phyloP scores from a whole-genome alignment of 2,113 vertebrate genomes.

The Xyrauchen texanus region DNA sequence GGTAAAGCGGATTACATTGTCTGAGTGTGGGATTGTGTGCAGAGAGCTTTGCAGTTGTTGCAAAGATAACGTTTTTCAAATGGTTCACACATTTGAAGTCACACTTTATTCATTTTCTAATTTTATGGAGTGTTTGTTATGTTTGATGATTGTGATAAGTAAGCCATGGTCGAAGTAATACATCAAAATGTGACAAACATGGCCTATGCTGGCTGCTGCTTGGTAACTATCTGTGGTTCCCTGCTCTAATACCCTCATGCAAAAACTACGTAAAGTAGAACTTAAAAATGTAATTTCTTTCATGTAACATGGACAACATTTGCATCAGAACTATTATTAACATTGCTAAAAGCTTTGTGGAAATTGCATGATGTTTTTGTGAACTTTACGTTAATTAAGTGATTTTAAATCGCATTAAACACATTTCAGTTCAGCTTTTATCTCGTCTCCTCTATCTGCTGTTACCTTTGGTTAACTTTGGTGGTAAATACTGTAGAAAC shows the following conservation, averaged over 20 bases:
- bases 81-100: too few relatives aligned
- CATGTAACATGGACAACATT: too few relatives aligned
- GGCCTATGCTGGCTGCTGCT: background rate
- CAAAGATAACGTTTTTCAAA: too few relatives aligned
- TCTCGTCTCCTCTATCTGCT: slow-evolving; percentile 4
- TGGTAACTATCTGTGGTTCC: slow-evolving; percentile 59
- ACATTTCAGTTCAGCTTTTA: slow-evolving; percentile 33
- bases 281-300: too few relatives aligned
- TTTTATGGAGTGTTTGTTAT: background rate
- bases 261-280: background rate
- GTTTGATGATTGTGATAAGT: background rate
- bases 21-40: too few relatives aligned
- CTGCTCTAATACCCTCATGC: slow-evolving; percentile 59
- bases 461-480: background rate
- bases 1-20: too few relatives aligned
- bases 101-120: background rate
- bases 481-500: slow-evolving; percentile 5
- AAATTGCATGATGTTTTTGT: too few relatives aligned
- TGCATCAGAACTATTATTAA: too few relatives aligned
- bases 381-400: background rate
- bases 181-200: too few relatives aligned
- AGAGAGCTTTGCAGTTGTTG: too few relatives aligned
- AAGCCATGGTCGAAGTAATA: background rate
- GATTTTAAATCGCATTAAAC: background rate
- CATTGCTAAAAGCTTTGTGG: too few relatives aligned